A percentile compares a stretch with the other conserved stretches of the same genome.
Conservation (phyloP, 1,140 invertebrate species). For the Batillaria attramentaria region DNA sequence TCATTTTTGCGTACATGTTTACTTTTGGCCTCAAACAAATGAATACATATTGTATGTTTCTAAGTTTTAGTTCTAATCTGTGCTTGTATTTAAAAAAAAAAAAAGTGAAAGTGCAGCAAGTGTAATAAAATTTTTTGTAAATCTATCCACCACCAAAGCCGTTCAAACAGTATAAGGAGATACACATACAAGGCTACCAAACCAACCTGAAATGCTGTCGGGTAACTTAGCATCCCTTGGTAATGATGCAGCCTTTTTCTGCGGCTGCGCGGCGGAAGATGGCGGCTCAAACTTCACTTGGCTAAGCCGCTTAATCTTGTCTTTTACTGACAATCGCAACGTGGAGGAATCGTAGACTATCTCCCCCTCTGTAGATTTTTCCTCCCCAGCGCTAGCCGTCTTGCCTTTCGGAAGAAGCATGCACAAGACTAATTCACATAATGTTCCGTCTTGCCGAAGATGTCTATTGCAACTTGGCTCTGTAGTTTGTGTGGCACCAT, state of each 20-base stretch:
- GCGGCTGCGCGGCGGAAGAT: not conserved
- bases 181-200: too few relatives aligned
- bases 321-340: constrained; percentile 47
- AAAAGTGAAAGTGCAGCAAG: not conserved
- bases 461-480: not conserved
- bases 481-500: not conserved
- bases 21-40: too few relatives aligned
- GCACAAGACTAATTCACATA: not conserved
- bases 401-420: not conserved
- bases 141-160: not conserved
- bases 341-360: constrained; percentile 52
- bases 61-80: not conserved
- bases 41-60: not conserved
- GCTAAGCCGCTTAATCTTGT: constrained; percentile 53
- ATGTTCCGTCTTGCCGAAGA: not conserved
- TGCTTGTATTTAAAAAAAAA: not conserved
- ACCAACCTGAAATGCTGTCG: constrained; percentile 29
- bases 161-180: too few relatives aligned
- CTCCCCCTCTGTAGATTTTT: constrained; percentile 30
- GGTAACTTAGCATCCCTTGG: constrained; percentile 37
- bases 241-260: constrained; percentile 39
- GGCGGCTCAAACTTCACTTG: constrained; percentile 24
- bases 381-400: constrained; percentile 4
- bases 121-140: not conserved
- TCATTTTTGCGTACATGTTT: too few relatives aligned